Evolutionary conservation across 1,140 invertebrate species (phyloP).

Genomic region (Drosophila oshimai): DNA sequence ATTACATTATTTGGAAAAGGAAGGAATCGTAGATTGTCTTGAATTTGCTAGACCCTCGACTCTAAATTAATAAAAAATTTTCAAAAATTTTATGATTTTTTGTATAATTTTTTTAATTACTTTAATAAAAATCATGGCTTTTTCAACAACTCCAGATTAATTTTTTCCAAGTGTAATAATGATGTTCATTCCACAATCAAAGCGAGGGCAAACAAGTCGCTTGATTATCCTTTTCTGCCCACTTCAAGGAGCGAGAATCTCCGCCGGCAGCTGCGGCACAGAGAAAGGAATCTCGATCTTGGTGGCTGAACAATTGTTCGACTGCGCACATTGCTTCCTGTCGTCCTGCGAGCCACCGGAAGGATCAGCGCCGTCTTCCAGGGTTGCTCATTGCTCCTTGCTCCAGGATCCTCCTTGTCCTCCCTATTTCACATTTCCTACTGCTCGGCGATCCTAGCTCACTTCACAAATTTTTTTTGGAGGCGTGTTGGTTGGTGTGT

Average conservation of each 20-base stretch:
- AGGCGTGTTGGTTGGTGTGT: conserved; percentile 65
- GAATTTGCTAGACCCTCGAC: too few species aligned
- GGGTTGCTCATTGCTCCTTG: conserved; percentile 35
- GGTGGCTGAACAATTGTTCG: conserved; percentile 67
- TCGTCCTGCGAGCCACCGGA: conserved; percentile 65
- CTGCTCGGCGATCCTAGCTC: conserved; percentile 12
- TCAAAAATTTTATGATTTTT: background rate
- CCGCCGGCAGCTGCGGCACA: conserved; percentile 46
- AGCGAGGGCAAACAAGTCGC: conserved; percentile 59
- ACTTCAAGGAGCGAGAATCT: conserved; percentile 55
- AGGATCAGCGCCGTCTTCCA: conserved; percentile 62
- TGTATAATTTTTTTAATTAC: background rate
- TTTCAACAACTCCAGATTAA: too few species aligned
- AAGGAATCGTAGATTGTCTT: too few species aligned
- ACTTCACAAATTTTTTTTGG: conserved; percentile 26
- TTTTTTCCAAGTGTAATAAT: background rate
- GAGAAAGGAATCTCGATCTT: conserved; percentile 60
- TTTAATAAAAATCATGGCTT: background rate
- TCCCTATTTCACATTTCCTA: background rate
- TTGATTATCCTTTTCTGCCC: conserved; percentile 67
- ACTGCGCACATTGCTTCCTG: conserved; percentile 77
- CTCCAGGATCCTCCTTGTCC: background rate
- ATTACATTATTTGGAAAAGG: too few species aligned
- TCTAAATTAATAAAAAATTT: too few species aligned
- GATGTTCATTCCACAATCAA: conserved; percentile 21